These are phyloP conservation scores for Toxotes jaculatrix DNA, from an alignment of 2,113 vertebrate genomes.

Conservation along the genomic window DNA sequence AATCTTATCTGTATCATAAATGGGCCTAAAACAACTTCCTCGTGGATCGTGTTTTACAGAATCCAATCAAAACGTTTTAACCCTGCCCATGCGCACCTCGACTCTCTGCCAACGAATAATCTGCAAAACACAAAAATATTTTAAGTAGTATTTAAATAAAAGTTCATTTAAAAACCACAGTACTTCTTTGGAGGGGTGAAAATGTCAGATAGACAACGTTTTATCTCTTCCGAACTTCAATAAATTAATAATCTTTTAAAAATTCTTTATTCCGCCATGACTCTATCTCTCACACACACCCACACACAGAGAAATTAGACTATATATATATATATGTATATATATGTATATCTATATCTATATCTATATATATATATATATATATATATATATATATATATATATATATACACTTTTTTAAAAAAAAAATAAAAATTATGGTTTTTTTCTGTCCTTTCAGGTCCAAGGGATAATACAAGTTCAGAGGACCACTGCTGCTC, in stretches of 20 bases:
- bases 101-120: not conserved
- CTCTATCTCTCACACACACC: too few species aligned
- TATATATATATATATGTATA: too few species aligned
- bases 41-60: slow-evolving; percentile 9
- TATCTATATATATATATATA: too few species aligned
- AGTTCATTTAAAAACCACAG: not conserved
- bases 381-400: too few species aligned
- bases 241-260: not conserved
- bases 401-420: too few species aligned
- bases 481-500: slow-evolving; percentile 74
- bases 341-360: too few species aligned
- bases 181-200: not conserved
- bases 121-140: not conserved
- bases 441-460: slow-evolving; percentile 47
- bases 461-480: slow-evolving; percentile 59
- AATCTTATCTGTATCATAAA: not conserved
- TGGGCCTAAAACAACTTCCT: not conserved
- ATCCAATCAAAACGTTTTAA: not conserved
- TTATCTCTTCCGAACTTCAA: too few species aligned
- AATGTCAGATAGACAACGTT: not conserved
- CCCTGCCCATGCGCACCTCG: not conserved
- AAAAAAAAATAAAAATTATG: too few species aligned
- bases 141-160: not conserved
- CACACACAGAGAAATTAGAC: too few species aligned
- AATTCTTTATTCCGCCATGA: not conserved